Evolutionary conservation across 2,888 invertebrate species (phyloP), one percentile per base, ranked within the genome.

Genomic region (Smittia aterrima): DNA sequence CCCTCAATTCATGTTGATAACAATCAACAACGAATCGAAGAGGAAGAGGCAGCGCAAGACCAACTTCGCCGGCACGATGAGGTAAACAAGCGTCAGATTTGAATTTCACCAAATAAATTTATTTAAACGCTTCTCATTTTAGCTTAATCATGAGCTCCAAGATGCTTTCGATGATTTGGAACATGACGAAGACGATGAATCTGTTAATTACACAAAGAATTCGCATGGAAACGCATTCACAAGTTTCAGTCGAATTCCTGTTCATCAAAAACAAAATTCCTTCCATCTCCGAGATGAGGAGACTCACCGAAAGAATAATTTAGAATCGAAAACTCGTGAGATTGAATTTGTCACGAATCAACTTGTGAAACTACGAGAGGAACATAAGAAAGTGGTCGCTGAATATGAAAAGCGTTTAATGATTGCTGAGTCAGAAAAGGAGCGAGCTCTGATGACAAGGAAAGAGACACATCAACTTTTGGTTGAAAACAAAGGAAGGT

Each of bases 111-210:
- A n/a, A n/a, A n/a, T 40, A 20, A 38, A 58, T 64, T 22, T 66
- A 71, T 70, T n/a, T 38, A 75, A 78, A 77, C n/a, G n/a, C n/a
- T n/a, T n/a, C n/a, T 75, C 58, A 22, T 83, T 85, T 75, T 78
- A 91, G 91, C 81, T 91, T 40, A 84, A 88, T 77, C 85, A 88
- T 78, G 83, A 89, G 76, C 80, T 91, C 74, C 86, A 85, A 76
- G 87, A 87, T 80, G 90, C 87, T n/a, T 88, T 91, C 79, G 88
- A 89, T 77, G 90, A 90, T 79, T 84, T 91, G 75, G 88, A 89
- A 75, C 89, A 90, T 75, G 89, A 89, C 76, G 88, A 89, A 76
- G 87, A 84, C 47, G 86, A 88, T 75, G 88, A 88, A 13, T 85
- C 87, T 62, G 85, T 88, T 79, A 85, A 86, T 78, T 84, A 83